Evolutionary conservation across 2,888 invertebrate species (phyloP).

Genomic region (Nephrotoma appendiculata): DNA sequence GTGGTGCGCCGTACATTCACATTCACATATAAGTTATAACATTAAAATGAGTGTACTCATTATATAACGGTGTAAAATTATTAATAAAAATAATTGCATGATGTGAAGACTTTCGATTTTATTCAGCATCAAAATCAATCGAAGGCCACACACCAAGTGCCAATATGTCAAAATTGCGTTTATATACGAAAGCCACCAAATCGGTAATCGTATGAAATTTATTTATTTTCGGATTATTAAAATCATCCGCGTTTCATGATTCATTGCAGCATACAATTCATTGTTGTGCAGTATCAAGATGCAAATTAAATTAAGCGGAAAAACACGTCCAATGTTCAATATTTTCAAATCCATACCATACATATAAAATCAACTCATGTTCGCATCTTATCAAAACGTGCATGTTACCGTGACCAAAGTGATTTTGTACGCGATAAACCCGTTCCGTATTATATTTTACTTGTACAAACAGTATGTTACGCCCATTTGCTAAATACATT

Average conservation of each 20-base stretch:
- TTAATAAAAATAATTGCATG: not conserved
- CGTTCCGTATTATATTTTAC: not conserved
- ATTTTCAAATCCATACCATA: not conserved
- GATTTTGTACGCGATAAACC: not conserved
- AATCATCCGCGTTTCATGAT: not conserved
- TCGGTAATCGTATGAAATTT: not conserved
- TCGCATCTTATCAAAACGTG: not conserved
- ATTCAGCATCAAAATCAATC: not conserved
- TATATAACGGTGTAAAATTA: not conserved
- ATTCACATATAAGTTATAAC: not conserved
- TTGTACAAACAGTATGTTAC: not conserved
- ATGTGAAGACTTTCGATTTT: not conserved
- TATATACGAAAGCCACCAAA: not conserved
- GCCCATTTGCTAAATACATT: not conserved
- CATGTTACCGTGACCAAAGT: not conserved
- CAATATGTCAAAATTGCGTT: not conserved
- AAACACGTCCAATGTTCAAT: not conserved
- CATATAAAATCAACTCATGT: not conserved
- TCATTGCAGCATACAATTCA: not conserved
- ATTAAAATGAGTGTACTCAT: not conserved
- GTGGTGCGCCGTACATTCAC: not conserved
- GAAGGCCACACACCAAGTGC: not conserved
- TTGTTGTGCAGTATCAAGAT: not conserved
- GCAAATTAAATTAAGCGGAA: not conserved
- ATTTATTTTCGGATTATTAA: not conserved